phyloP scores from a whole-genome alignment of 2,113 vertebrate species.

The Cottus gobio region DNA sequence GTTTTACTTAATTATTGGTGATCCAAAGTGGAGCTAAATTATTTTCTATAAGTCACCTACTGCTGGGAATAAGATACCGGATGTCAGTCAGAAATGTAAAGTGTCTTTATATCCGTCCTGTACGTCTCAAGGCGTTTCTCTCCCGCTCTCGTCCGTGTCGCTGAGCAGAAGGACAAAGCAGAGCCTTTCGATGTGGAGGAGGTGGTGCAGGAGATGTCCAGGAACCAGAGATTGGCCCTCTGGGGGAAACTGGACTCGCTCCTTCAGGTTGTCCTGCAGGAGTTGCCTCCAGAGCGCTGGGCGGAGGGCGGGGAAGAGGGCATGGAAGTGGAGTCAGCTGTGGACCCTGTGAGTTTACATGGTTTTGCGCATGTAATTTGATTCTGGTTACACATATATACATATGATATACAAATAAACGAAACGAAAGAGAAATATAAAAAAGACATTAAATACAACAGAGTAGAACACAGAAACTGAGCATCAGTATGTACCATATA shows the following conservation, averaged over 20 bases:
- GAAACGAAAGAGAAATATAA: too few species aligned
- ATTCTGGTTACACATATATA: too few species aligned
- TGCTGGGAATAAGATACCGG: background rate
- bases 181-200: conserved; percentile 90
- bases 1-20: background rate
- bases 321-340: conserved; percentile 81
- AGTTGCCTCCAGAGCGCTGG: conserved; percentile 87
- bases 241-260: conserved; percentile 86
- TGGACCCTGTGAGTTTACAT: conserved; percentile 84
- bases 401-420: too few species aligned
- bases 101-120: background rate
- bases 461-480: too few species aligned
- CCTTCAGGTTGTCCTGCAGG: conserved; percentile 82
- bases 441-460: too few species aligned
- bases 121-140: background rate
- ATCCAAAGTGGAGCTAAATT: background rate
- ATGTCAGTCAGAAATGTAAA: background rate
- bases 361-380: too few species aligned
- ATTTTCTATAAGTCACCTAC: background rate
- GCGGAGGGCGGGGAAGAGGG: conserved; percentile 62
- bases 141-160: background rate
- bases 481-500: too few species aligned
- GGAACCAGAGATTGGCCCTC: conserved; percentile 86
- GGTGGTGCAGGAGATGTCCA: conserved; percentile 90
- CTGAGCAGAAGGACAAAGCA: conserved; percentile 83